Base-by-base conservation (phyloP, 2,888 invertebrate genomes). In the Drosophila mayaguana region DNA sequence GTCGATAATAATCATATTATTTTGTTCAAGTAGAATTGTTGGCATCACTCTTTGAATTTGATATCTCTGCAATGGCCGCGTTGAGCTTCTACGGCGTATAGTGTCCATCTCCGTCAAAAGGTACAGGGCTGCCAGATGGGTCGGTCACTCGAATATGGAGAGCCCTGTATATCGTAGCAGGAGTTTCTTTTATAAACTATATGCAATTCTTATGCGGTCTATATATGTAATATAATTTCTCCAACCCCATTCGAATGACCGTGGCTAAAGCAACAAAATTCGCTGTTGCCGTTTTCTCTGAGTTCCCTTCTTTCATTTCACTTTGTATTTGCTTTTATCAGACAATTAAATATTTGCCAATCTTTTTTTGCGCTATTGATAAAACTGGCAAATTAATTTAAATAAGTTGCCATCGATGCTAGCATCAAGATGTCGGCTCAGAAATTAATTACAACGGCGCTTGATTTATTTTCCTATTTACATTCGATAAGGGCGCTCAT, bases 391-490 rank as follows among this genome's bases (percentile, higher is more conserved):
- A 78, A 77, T 77, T 77, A 71, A 77, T 78, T 78, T 74, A 77
- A 74, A 76, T 68, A 69, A 68, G 57, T 64, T 60, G 62, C 68
- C 72, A 68, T 68, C 63, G 61, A 53, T 67, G 54, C 46, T 56
- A 68, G 48, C 74, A 64, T 69, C 75, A 73, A 75, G 73, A 73
- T 63, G 73, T 73, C 59, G 63, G 63, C 71, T 50, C 66, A 45
- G 60, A 75, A 67, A 76, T 76, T 76, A 76, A 76, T 76, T 76
- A 66, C 64, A 61, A 16, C 32, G 18, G 14, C 51, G 63, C 63
- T 75, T 72, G 75, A 76, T 76, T 76, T 75, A 76, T 76, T 75
- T 74, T 57, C 34, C 46, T 63, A 66, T 71, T 75, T 74, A 65
- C 63, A 63, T 54, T 51, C 65, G 74, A 75, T 75, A 70, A 70